phyloP scores from a whole-genome alignment of 2,113 vertebrate species.

The Casuarius casuarius region DNA sequence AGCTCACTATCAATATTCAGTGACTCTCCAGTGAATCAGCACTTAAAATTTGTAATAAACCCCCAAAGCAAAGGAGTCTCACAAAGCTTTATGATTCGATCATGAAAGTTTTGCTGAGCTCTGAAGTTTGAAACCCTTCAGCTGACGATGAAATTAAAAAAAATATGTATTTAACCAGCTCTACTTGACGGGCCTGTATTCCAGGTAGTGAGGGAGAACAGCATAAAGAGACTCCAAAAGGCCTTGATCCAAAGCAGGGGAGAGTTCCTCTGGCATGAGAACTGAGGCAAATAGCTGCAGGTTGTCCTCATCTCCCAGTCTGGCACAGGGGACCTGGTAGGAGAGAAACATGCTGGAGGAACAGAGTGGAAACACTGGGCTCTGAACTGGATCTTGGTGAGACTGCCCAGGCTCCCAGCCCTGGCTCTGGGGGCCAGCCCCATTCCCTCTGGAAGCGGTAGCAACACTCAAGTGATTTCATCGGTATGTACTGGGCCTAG shows the following conservation, averaged over 20 bases:
- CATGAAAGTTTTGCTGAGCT: background rate
- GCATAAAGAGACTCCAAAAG: background rate
- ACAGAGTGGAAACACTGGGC: background rate
- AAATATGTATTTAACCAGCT: background rate
- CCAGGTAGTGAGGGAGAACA: background rate
- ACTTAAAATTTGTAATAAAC: background rate
- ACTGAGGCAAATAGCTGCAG: background rate
- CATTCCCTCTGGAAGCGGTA: background rate
- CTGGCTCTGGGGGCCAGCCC: background rate
- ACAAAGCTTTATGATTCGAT: background rate
- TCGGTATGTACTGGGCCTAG: background rate
- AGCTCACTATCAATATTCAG: background rate
- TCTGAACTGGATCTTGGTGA: background rate
- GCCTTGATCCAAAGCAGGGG: background rate
- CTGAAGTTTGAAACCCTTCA: background rate
- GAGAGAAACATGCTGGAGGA: background rate
- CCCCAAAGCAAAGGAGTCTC: background rate
- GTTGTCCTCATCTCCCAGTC: background rate
- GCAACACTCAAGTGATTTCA: fast-evolving
- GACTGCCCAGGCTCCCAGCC: background rate
- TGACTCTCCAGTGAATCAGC: background rate
- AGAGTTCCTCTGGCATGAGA: background rate
- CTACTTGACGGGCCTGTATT: background rate
- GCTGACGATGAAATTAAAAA: background rate
- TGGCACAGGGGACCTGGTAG: background rate